phyloP scores from a whole-genome alignment of 2,797 vertebrate species.

The Poeciliopsis paucimaculata region DNA sequence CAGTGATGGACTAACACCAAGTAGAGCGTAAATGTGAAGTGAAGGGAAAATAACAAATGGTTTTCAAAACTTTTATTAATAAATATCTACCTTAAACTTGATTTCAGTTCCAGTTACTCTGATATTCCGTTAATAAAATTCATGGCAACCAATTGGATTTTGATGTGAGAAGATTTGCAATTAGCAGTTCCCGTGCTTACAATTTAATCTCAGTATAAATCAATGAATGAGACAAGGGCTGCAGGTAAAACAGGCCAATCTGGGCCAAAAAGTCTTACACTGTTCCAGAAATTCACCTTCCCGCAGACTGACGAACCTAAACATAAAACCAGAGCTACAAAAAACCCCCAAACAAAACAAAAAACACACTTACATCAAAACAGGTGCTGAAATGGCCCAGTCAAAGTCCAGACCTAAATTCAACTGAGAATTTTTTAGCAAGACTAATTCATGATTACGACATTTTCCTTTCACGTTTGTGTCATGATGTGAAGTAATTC shows the following conservation, averaged over 20 bases:
- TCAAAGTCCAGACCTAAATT: constrained; percentile 1
- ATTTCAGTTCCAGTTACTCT: not conserved
- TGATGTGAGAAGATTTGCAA: not conserved
- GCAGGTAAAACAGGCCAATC: too few relatives aligned
- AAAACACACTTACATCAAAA: not conserved
- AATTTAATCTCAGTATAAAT: not conserved
- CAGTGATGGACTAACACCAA: not conserved
- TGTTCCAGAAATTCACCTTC: not conserved
- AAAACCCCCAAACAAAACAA: too few relatives aligned
- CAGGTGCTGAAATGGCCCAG: not conserved
- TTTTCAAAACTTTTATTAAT: not conserved
- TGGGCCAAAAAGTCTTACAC: too few relatives aligned
- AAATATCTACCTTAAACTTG: not conserved
- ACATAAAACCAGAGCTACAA: not conserved
- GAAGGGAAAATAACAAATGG: not conserved
- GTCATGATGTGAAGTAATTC: not conserved
- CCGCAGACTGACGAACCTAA: not conserved
- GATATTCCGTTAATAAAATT: not conserved
- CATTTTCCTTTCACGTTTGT: not conserved
- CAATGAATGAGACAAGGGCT: not conserved
- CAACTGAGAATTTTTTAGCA: not conserved
- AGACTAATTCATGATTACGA: not conserved
- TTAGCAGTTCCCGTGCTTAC: not conserved
- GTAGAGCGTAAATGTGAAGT: not conserved
- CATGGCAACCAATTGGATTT: not conserved